These are phyloP conservation scores for Salvelinus alpinus DNA, from an alignment of 2,113 vertebrate species.

Conservation along the genomic window DNA sequence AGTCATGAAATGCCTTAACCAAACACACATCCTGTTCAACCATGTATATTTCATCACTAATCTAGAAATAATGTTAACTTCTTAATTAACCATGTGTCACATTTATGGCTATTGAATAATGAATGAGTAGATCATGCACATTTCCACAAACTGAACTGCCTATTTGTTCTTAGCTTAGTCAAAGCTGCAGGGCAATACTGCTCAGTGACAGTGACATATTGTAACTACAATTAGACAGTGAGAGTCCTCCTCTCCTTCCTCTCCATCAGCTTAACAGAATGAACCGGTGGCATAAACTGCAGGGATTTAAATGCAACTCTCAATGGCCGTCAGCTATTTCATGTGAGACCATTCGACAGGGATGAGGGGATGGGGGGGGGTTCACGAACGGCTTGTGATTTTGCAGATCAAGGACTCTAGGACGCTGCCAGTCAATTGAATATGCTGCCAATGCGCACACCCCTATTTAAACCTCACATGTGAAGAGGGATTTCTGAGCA, in stretches of 20 bases:
- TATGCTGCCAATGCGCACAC: constrained; percentile 6
- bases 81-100: neutral
- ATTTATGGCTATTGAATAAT: constrained; percentile 1
- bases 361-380: constrained; percentile 23
- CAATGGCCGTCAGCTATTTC: constrained; percentile 35
- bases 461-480: constrained; percentile 28
- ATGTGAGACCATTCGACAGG: constrained; percentile 33
- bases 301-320: constrained; percentile 11
- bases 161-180: neutral
- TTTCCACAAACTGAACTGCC: neutral
- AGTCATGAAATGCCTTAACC: neutral
- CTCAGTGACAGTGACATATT: neutral
- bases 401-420: neutral
- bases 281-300: neutral
- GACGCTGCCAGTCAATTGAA: constrained; percentile 30
- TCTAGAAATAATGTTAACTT: neutral
- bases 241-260: neutral
- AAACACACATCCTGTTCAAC: neutral
- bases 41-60: constrained; percentile 1
- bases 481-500: constrained; percentile 31
- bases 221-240: neutral
- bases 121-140: neutral
- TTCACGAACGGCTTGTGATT: constrained; percentile 25
- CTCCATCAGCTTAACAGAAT: constrained; percentile 1
- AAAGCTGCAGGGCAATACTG: neutral